Percentiles rank a stretch among this genome's conserved stretches.
Evolutionary conservation across 2,888 invertebrate species (phyloP).

Genomic region (Noctua janthina): DNA sequence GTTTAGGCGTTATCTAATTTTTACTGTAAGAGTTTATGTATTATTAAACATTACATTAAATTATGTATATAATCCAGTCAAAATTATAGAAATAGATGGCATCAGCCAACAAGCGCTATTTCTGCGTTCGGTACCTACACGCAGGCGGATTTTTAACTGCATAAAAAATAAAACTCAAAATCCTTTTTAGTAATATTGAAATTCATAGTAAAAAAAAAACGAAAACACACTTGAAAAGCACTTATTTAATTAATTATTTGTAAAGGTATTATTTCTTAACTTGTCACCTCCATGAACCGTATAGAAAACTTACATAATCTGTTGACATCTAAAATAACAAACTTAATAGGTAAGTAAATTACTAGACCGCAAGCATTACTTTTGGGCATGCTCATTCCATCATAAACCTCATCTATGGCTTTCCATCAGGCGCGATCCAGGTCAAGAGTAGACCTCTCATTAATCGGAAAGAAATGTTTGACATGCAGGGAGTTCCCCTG

Average conservation of each 20-base stretch:
- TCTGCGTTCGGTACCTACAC: constrained; percentile 37
- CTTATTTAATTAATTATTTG: neutral
- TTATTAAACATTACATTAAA: neutral
- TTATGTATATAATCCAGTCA: neutral
- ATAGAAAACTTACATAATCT: neutral
- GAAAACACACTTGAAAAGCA: neutral
- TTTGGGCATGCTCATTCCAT: neutral
- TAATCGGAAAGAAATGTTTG: neutral
- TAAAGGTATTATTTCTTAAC: neutral
- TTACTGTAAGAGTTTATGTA: constrained; percentile 32
- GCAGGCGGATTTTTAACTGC: constrained; percentile 10
- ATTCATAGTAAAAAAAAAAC: neutral
- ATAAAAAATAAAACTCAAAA: neutral
- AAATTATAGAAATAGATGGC: neutral
- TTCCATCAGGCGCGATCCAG: neutral
- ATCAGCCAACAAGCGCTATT: constrained; percentile 32
- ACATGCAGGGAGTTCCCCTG: neutral
- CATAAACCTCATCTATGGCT: neutral
- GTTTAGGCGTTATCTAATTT: constrained; percentile 48
- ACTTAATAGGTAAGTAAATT: neutral
- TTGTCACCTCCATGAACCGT: neutral
- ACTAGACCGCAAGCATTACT: neutral
- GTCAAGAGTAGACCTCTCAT: neutral
- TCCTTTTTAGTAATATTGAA: neutral
- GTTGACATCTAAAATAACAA: neutral